Percentiles rank a stretch among this genome's conserved stretches.
Evolutionary conservation across 2,888 invertebrate genomes (phyloP).

Genomic region (Macropis europaea): DNA sequence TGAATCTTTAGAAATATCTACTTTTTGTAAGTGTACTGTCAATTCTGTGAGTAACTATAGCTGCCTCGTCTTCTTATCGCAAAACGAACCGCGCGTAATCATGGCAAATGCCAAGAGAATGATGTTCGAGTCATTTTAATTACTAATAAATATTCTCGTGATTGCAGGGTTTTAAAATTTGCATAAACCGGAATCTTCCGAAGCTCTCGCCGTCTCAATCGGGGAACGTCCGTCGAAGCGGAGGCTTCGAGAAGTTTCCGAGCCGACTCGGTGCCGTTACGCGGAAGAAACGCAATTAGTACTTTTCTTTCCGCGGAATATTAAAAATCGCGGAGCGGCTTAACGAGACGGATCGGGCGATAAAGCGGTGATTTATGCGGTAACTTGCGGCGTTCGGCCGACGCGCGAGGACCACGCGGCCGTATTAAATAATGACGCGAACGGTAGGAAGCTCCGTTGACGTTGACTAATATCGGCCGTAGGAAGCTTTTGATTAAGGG

Average conservation of each 20-base stretch:
- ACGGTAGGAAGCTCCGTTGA: constrained; percentile 43
- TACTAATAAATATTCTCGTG: too few species aligned
- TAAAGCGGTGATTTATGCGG: constrained; percentile 60
- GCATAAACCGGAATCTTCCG: too few species aligned
- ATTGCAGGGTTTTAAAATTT: too few species aligned
- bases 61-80: too few species aligned
- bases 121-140: too few species aligned
- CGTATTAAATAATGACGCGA: constrained; percentile 57
- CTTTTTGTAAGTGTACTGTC: too few species aligned
- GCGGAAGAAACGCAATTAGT: constrained; percentile 34
- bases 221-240: neutral
- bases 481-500: constrained; percentile 60
- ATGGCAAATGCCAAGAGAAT: too few species aligned
- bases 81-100: too few species aligned
- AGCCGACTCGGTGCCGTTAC: neutral
- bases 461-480: constrained; percentile 58
- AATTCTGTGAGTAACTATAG: too few species aligned
- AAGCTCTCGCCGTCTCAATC: too few species aligned
- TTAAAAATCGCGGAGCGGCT: constrained; percentile 14
- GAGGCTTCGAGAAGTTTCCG: neutral
- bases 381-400: constrained; percentile 42
- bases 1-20: too few species aligned
- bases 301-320: constrained; percentile 19
- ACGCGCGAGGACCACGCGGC: constrained; percentile 24
- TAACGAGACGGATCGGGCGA: constrained; percentile 51